Base-by-base conservation (phyloP, 2,888 invertebrate species). In the Parapristionchus giblindavisi region DNA sequence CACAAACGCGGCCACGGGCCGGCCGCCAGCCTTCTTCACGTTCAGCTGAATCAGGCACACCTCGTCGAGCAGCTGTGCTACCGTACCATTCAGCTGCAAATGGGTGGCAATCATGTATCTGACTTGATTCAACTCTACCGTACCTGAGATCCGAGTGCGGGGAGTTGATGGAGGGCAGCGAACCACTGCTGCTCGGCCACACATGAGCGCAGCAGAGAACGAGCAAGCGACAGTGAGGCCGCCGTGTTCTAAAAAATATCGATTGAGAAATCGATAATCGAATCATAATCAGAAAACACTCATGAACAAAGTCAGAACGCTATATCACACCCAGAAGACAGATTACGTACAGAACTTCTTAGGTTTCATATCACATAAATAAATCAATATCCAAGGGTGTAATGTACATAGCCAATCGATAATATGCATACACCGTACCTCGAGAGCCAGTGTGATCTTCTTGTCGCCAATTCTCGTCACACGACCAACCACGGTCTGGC, bases 401-500 rank as follows among this genome's bases (percentile, higher is more conserved):
- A 17, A 43, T 36, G 36, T 60, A 14, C 60, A 11, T 14, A 36
- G 21, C 1, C 32, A 32, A 2, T n/a, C 52, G 24, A 54, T 56
- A 8, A 6, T 56, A 21, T 61, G 6, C 38, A 24, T 34, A 6
- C 24, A 11, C 3, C 1, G 8, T 52, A 68, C 68, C 68, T 52
- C 68, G 8, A 76, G 48, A n/a, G 32, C 36, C 17, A 76, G 4
- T 17, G 36, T 43, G 52, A 73, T 21, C 56, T 60, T 56, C 63
- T 74, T 73, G 21, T 66, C 66, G 48, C 5, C 1, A 17, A 76
- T 54, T 4, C 24, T 21, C 0, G 14, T 34, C 34, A 76, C 54
- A 43, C 43, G 43, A 24, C 27, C 76, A 0, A 76, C 27, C 29
- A 76, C 76, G 21, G 68, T 73, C 58, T 66, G 74, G 11, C 76